These are phyloP conservation scores for Australoheros facetus DNA, from an alignment of 2,797 vertebrate genomes.

Conservation along the genomic window DNA sequence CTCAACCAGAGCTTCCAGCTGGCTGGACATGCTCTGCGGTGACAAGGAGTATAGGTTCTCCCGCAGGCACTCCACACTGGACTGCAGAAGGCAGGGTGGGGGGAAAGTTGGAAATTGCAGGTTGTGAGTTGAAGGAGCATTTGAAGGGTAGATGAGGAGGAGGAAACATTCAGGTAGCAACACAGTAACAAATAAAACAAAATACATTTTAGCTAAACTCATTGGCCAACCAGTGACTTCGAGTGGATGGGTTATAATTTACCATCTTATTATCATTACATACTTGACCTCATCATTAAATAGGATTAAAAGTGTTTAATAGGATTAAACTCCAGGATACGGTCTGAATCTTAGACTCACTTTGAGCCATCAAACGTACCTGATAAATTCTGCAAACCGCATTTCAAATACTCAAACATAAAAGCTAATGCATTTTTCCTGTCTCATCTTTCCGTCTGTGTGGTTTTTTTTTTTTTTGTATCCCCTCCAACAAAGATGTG, in stretches of 20 bases:
- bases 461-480: not conserved
- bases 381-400: slow-evolving; percentile 14
- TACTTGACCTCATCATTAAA: not conserved
- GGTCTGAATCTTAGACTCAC: not conserved
- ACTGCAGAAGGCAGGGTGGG: slow-evolving; percentile 67
- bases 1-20: slow-evolving; percentile 91
- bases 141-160: slow-evolving; percentile 62
- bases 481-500: not conserved
- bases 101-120: not conserved
- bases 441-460: not conserved
- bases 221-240: not conserved
- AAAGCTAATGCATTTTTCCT: slow-evolving; percentile 20
- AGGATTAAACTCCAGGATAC: no score
- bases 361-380: not conserved
- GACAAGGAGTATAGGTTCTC: slow-evolving; percentile 88
- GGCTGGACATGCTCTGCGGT: slow-evolving; percentile 85
- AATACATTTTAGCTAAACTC: not conserved
- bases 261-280: not conserved
- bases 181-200: not conserved
- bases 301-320: no score
- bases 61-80: slow-evolving; percentile 89
- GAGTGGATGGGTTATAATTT: not conserved
- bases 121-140: not conserved
- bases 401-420: slow-evolving; percentile 13
- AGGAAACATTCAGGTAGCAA: not conserved